These are phyloP conservation scores for Zaprionus taronus DNA, from an alignment of 1,140 invertebrate genomes.

Conservation along the genomic window DNA sequence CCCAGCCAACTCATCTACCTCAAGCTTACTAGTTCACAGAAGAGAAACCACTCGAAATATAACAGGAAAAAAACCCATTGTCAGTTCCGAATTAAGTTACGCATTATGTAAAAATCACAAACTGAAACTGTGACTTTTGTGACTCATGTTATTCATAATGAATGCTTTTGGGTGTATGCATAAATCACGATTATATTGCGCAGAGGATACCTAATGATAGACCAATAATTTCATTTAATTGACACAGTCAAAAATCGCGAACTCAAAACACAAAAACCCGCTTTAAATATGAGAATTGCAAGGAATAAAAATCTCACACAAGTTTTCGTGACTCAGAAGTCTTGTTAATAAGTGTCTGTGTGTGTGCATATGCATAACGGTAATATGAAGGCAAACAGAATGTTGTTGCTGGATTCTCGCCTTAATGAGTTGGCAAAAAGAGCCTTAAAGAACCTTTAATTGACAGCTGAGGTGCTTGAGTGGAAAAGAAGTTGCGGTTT, in stretches of 20 bases:
- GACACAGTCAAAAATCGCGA: not conserved
- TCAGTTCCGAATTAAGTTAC: constrained; percentile 48
- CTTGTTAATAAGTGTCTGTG: not conserved
- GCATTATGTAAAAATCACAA: constrained; percentile 55
- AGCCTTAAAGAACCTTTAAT: constrained; percentile 22
- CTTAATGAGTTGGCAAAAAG: constrained; percentile 41
- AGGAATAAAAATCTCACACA: not conserved
- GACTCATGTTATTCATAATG: constrained; percentile 48
- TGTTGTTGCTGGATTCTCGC: constrained; percentile 24
- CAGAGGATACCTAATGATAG: constrained; percentile 1
- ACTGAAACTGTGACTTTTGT: constrained; percentile 23
- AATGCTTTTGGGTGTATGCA: constrained; percentile 7
- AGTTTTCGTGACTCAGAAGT: constrained; percentile 22
- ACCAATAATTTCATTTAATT: not conserved
- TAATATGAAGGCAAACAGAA: constrained; percentile 32
- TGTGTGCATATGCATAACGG: constrained; percentile 42
- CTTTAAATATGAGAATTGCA: not conserved
- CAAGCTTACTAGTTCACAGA: constrained; percentile 5
- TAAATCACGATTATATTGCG: not conserved
- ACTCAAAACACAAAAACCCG: not conserved
- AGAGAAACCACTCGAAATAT: constrained; percentile 9
- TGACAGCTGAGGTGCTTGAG: constrained; percentile 8
- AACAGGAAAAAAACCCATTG: constrained; percentile 34
- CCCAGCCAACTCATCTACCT: constrained; percentile 15
- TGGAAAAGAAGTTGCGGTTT: constrained; percentile 22